Evolutionary conservation across 1,140 invertebrate genomes (phyloP).

Genomic region (roundworm (Caenorhabditis elegans)): DNA sequence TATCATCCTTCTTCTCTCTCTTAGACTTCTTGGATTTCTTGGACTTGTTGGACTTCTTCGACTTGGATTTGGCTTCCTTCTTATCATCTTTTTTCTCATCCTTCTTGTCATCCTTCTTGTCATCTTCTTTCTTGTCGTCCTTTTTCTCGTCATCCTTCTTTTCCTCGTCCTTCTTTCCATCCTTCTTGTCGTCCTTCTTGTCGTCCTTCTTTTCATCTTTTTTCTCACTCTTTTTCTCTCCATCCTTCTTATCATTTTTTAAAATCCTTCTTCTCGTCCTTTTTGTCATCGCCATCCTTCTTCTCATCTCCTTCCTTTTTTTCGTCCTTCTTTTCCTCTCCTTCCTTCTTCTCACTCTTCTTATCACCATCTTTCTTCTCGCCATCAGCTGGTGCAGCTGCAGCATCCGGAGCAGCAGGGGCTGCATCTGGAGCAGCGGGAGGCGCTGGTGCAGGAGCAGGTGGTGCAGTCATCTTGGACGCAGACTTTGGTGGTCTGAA

Average conservation of each 20-base stretch:
- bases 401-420: neutral
- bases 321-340: conserved; percentile 67
- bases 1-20: neutral
- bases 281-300: neutral
- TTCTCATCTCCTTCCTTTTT: neutral
- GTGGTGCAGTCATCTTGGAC: neutral
- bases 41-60: neutral
- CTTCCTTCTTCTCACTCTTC: neutral
- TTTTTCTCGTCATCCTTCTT: neutral
- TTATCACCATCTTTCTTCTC: neutral
- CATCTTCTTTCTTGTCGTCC: neutral
- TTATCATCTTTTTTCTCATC: neutral
- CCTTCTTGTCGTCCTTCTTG: too few relatives aligned
- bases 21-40: neutral
- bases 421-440: neutral
- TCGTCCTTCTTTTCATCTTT: neutral
- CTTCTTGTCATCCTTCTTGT: too few relatives aligned
- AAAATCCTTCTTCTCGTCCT: neutral
- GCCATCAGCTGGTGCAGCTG: neutral
- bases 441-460: neutral
- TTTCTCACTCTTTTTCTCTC: neutral
- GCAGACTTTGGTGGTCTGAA: neutral
- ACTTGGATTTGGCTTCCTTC: neutral
- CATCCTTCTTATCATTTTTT: neutral
- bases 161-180: neutral